Evolutionary conservation across 2,113 vertebrate genomes (phyloP).

Genomic region (Cyanocitta stelleri): DNA sequence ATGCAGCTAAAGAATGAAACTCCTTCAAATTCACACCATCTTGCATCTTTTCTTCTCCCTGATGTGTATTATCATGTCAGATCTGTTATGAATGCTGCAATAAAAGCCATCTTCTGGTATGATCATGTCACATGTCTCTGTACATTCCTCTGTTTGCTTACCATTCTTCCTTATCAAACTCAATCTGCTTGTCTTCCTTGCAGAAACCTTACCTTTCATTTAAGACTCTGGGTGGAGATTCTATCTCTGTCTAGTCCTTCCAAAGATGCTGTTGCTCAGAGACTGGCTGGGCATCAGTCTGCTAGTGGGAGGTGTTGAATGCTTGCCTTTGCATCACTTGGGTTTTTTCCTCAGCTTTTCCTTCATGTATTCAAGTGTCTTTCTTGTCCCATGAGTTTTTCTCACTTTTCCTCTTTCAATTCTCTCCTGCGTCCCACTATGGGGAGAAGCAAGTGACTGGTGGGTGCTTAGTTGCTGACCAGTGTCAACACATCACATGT

Average conservation of each 20-base stretch:
- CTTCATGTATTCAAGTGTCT: background rate
- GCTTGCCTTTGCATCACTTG: background rate
- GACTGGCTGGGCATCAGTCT: background rate
- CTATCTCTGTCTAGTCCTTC: background rate
- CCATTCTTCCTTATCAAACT: background rate
- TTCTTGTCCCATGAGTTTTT: background rate
- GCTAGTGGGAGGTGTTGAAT: background rate
- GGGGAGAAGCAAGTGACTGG: fast-evolving
- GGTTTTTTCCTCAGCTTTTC: background rate
- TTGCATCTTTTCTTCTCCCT: background rate
- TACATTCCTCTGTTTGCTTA: background rate
- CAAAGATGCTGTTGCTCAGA: background rate
- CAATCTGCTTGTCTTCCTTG: background rate
- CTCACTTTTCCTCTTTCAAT: background rate
- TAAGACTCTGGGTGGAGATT: background rate
- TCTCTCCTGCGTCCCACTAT: fast-evolving
- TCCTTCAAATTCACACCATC: background rate
- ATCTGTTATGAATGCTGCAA: background rate
- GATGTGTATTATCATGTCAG: background rate
- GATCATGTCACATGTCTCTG: background rate
- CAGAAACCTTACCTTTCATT: background rate
- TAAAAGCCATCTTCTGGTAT: background rate
- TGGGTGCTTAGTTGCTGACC: background rate
- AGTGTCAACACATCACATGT: background rate
- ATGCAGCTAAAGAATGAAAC: background rate